phyloP scores from a whole-genome alignment of 2,113 vertebrate genomes.

The Hyaena hyaena region DNA sequence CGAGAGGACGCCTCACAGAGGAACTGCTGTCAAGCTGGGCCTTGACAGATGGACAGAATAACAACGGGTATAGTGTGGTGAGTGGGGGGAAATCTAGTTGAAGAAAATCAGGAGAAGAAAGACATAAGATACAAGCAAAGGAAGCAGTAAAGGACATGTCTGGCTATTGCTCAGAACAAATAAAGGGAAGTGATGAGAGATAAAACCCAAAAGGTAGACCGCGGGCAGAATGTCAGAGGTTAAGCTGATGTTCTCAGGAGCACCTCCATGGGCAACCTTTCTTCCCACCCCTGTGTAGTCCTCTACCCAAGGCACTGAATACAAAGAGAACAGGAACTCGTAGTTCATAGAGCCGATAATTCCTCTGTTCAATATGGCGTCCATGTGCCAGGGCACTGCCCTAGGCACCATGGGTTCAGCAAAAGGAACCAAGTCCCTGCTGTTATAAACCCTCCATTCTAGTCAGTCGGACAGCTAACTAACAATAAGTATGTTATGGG shows the following conservation, averaged over 20 bases:
- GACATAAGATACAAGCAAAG: background rate
- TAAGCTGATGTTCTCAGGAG: too few species aligned
- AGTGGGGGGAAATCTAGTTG: background rate
- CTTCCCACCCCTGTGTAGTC: background rate
- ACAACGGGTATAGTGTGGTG: background rate
- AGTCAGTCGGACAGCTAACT: background rate
- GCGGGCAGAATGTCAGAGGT: background rate
- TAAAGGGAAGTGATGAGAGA: background rate
- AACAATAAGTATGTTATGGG: background rate
- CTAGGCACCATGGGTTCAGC: background rate
- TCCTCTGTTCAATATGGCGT: background rate
- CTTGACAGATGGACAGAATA: background rate
- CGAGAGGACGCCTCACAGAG: background rate
- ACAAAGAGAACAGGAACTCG: background rate
- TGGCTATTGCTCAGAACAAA: background rate
- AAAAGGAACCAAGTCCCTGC: background rate
- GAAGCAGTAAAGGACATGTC: background rate
- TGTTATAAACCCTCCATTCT: background rate
- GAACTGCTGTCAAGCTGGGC: background rate
- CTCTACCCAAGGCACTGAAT: background rate
- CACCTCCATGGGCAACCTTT: background rate
- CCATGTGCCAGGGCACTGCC: background rate
- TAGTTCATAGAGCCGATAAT: background rate
- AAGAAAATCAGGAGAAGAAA: background rate
- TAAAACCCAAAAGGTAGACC: background rate